Base-by-base conservation (phyloP, 2,888 invertebrate genomes). In the Pherbina coryleti region DNA sequence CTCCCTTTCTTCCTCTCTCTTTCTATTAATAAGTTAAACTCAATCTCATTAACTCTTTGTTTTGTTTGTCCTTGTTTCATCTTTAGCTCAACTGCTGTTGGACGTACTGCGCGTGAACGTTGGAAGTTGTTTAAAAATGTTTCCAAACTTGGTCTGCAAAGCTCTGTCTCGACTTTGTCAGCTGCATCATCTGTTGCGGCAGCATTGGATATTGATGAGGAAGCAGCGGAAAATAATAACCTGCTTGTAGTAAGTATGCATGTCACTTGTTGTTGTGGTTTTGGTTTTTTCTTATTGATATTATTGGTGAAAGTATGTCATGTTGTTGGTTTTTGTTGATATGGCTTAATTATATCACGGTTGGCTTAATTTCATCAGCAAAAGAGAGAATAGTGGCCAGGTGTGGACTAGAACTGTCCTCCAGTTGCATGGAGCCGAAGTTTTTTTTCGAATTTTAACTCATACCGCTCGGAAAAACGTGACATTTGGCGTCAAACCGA, bases 21-120 rank as follows among this genome's bases (percentile, higher is more conserved):
- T 14, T 44, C 44, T 44, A 44, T 1, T 14, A 11, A 2, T 44
- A 14, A 11, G 11, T 44, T 55, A 31, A 34, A 5, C 19, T 55
- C 7, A 28, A 9, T 28, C 5, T 22, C 60, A 25, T 60, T 34
- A 74, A 9, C 44, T 19, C 60, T 60, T 22, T 25, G 25, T 37
- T 19, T 31, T 22, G n/a, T n/a, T 75, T 64, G n/a, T 60, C 9
- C 9, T 75, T n/a, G 60, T 37, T 51, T 25, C 74, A 51, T 69
- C 25, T 22, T 19, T 57, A 79, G 81, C 60, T 44, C 57, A 5
- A 53, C 62, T 53, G 81, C 79, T 22, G 74, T 80, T 34, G 88
- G 88, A 51, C 84, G 84, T 19, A 90, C 91, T 0, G 91, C 91
- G 0, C 86, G 92, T 5, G 92, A 92, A 81, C 91, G 92, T 22